Evolutionary conservation across 2,797 vertebrate genomes (phyloP).

Genomic region (Coregonus suidteri): DNA sequence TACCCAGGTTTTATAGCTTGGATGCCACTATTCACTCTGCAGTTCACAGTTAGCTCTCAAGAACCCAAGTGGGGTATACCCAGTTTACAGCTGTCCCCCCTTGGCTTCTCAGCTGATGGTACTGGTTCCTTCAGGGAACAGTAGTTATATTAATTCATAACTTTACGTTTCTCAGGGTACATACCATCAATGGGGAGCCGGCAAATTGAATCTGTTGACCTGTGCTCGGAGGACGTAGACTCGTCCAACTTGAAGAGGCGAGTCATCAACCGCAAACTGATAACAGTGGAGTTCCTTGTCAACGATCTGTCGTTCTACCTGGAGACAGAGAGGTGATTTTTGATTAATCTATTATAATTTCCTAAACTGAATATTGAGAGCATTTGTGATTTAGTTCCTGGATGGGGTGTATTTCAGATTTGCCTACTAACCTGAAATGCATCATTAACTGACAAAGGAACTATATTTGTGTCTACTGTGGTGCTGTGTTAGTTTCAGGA

Average conservation of each 20-base stretch:
- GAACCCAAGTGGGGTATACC: no score
- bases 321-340: constrained; percentile 70
- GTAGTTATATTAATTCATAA: not conserved
- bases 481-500: constrained; percentile 60
- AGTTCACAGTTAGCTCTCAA: no score
- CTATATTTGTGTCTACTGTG: not conserved
- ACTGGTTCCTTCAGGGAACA: not conserved
- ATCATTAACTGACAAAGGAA: not conserved
- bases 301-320: constrained; percentile 71
- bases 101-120: no score
- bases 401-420: not conserved
- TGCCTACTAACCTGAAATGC: not conserved
- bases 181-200: not conserved
- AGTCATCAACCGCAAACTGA: constrained; percentile 51
- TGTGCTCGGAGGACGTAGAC: constrained; percentile 2
- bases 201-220: not conserved
- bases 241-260: constrained; percentile 29
- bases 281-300: constrained; percentile 63
- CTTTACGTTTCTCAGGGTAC: not conserved
- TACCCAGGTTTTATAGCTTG: no score
- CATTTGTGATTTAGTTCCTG: not conserved
- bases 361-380: not conserved
- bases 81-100: no score
- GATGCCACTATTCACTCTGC: no score
- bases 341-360: not conserved